These are phyloP conservation scores for Epinotia nisella DNA, from an alignment of 2,888 invertebrate genomes.

Conservation along the genomic window DNA sequence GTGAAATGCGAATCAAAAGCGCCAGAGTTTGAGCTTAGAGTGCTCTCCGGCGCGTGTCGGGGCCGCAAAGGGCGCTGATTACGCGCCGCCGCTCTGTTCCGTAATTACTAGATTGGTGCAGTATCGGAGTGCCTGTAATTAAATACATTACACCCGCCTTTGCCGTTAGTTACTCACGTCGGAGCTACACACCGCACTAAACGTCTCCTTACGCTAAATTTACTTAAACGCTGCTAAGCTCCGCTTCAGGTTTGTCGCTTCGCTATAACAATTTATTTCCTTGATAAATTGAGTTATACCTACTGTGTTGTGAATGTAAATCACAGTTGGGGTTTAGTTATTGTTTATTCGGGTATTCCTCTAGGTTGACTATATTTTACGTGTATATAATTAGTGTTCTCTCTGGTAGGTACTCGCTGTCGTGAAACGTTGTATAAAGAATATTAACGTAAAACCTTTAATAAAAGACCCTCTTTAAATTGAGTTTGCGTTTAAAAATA, in stretches of 20 bases:
- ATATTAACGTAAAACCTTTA: not conserved
- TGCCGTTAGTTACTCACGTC: constrained; percentile 52
- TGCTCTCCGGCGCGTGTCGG: constrained; percentile 72
- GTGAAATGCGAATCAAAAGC: constrained; percentile 78
- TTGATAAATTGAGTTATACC: constrained; percentile 24
- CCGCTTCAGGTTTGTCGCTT: constrained; percentile 20
- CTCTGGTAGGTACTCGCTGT: not conserved
- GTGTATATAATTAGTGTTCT: not conserved
- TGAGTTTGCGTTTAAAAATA: not conserved
- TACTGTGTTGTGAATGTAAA: constrained; percentile 12
- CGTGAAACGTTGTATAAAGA: not conserved
- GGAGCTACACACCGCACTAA: constrained; percentile 37
- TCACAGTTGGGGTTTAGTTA: constrained; percentile 19
- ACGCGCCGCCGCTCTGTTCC: constrained; percentile 70
- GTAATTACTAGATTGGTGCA: constrained; percentile 81
- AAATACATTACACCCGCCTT: constrained; percentile 76
- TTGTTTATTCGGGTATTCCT: not conserved
- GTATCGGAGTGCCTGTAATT: constrained; percentile 77
- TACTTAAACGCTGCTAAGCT: constrained; percentile 27
- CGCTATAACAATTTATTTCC: constrained; percentile 23
- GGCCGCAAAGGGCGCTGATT: constrained; percentile 79
- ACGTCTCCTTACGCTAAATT: constrained; percentile 31
- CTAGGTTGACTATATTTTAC: not conserved
- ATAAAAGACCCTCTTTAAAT: no score
- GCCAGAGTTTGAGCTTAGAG: constrained; percentile 66